phyloP scores from a whole-genome alignment of 2,888 invertebrate genomes.

The Watsonalla cultraria region DNA sequence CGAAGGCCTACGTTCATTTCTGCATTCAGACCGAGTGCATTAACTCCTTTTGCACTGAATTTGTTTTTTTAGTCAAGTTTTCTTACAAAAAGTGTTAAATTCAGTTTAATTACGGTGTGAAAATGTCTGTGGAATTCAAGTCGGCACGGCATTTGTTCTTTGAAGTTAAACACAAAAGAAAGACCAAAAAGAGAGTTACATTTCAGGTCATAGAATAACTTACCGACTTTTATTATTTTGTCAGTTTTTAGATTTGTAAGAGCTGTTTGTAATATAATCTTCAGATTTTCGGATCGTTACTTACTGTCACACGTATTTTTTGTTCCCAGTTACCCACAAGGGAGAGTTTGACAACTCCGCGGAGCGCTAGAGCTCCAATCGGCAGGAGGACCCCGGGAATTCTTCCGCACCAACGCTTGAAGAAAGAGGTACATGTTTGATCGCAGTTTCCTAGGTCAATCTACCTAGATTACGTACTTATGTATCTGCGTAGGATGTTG shows the following conservation, averaged over 20 bases:
- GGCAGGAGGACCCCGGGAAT: slow-evolving; percentile 57
- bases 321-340: slow-evolving; percentile 60
- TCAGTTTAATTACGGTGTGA: slow-evolving; percentile 24
- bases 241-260: background rate
- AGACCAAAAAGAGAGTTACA: slow-evolving; percentile 59
- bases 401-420: slow-evolving; percentile 70
- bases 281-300: background rate
- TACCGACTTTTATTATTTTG: slow-evolving; percentile 4
- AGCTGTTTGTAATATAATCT: background rate
- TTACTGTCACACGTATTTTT: slow-evolving; percentile 4
- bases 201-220: slow-evolving; percentile 52
- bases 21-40: slow-evolving; percentile 46
- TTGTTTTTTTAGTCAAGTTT: slow-evolving; percentile 27
- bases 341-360: slow-evolving; percentile 65
- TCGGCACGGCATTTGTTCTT: slow-evolving; percentile 52
- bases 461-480: no score
- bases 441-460: no score
- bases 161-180: slow-evolving; percentile 59
- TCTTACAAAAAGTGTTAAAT: slow-evolving; percentile 24
- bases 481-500: no score
- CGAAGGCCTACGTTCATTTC: slow-evolving; percentile 35
- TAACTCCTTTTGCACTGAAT: slow-evolving; percentile 38
- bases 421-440: slow-evolving; percentile 53
- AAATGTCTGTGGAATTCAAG: slow-evolving; percentile 61
- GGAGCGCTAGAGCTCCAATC: slow-evolving; percentile 69